phyloP scores from a whole-genome alignment of 2,113 vertebrate species.

The Phrynosoma platyrhinos region DNA sequence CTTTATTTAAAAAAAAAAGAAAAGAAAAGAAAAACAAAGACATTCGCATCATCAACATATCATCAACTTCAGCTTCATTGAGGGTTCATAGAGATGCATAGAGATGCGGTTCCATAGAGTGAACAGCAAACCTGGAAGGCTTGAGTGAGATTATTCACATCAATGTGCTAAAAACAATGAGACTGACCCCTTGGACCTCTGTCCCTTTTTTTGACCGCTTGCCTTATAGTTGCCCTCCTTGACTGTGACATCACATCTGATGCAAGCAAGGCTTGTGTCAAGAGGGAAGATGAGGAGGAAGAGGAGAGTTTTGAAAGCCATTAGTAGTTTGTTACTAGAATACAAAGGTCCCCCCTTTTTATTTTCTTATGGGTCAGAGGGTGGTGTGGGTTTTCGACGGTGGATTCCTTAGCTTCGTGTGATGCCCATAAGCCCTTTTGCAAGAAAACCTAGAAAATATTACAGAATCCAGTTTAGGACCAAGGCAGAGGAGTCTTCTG shows the following conservation, averaged over 20 bases:
- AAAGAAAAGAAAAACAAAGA: too few relatives aligned
- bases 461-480: neutral
- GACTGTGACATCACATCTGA: slow-evolving; percentile 43
- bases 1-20: too few relatives aligned
- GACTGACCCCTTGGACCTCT: too few relatives aligned
- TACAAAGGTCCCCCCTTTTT: neutral
- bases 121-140: too few relatives aligned
- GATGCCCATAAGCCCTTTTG: neutral
- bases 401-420: too few relatives aligned
- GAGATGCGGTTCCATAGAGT: too few relatives aligned
- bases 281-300: too few relatives aligned
- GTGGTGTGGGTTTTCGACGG: neutral
- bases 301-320: neutral
- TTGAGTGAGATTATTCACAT: too few relatives aligned
- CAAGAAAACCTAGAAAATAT: neutral
- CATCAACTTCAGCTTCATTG: too few relatives aligned
- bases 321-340: slow-evolving; percentile 6
- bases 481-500: neutral
- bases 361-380: neutral
- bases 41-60: too few relatives aligned
- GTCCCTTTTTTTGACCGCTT: neutral
- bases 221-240: neutral
- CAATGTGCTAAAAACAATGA: too few relatives aligned
- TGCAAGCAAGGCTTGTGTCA: neutral
- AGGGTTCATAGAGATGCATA: too few relatives aligned